Percentiles rank a stretch among this genome's conserved stretches.
phyloP scores from a whole-genome alignment of 2,113 vertebrate species.

The Australoheros scitulus region DNA sequence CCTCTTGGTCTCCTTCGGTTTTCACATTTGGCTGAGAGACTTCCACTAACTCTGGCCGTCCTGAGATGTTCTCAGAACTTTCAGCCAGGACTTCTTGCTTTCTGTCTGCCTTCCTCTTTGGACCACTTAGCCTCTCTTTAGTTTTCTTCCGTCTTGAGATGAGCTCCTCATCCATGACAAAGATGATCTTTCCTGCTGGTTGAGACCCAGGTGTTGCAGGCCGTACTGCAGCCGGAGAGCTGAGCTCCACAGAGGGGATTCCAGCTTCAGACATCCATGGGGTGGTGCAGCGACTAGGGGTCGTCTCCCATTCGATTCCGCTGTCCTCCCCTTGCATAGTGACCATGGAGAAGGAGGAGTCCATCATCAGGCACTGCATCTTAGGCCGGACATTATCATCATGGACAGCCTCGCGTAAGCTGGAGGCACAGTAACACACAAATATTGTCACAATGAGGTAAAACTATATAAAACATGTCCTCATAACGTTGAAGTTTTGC shows the following conservation, averaged over 20 bases:
- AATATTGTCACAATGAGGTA: background rate
- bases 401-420: constrained; percentile 85
- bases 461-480: background rate
- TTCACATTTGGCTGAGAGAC: constrained; percentile 73
- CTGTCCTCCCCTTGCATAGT: constrained; percentile 92
- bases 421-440: constrained; percentile 54
- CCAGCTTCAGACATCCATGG: constrained; percentile 87
- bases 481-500: background rate
- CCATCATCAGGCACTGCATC: constrained; percentile 90
- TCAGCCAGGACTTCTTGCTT: constrained; percentile 4
- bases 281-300: constrained; percentile 85
- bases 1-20: constrained; percentile 36
- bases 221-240: constrained; percentile 64
- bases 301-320: constrained; percentile 92
- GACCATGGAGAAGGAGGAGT: constrained; percentile 92
- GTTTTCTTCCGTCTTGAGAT: constrained; percentile 76
- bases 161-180: constrained; percentile 89
- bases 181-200: constrained; percentile 86
- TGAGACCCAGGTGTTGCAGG: constrained; percentile 66
- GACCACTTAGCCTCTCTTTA: constrained; percentile 68
- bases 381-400: constrained; percentile 85
- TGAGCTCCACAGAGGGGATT: constrained; percentile 78
- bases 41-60: constrained; percentile 73
- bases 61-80: constrained; percentile 49
- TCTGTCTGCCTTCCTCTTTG: constrained; percentile 28